Evolutionary conservation across 2,797 vertebrate species (phyloP).

Genomic region (Eulemur rubriventer): DNA sequence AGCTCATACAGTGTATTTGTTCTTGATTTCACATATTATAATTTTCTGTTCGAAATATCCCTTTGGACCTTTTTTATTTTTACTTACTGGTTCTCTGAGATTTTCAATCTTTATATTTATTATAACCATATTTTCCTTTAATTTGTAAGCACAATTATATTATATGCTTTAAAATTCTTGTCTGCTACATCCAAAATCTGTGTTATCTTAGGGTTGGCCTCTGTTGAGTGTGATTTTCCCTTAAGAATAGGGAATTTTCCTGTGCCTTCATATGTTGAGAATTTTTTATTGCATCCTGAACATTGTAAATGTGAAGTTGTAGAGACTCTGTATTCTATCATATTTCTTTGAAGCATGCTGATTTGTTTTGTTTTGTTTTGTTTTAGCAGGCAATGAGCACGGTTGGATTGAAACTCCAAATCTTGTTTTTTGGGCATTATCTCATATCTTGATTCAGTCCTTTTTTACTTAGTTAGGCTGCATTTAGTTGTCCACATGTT

Average conservation of each 20-base stretch:
- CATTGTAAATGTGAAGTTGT: neutral
- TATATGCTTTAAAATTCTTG: neutral
- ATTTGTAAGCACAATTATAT: neutral
- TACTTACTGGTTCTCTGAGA: neutral
- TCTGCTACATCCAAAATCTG: neutral
- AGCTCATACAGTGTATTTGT: neutral
- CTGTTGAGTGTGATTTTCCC: neutral
- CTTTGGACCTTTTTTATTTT: neutral
- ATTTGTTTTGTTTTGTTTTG: neutral
- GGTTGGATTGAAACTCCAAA: neutral
- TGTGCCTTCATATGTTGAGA: neutral
- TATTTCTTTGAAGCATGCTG: neutral
- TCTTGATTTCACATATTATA: neutral
- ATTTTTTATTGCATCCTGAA: neutral
- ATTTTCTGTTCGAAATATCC: neutral
- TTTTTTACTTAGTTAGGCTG: neutral
- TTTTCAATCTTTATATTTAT: neutral
- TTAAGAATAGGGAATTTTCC: neutral
- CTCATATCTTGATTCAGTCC: neutral
- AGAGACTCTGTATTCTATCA: neutral
- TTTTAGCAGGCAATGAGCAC: neutral
- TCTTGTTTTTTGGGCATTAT: neutral
- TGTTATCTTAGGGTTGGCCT: neutral
- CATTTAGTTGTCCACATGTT: neutral
- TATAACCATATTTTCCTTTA: neutral